Evolutionary conservation across 2,113 vertebrate species (phyloP), one percentile per base, ranked within the genome.

Genomic region (Anolis sagrei): DNA sequence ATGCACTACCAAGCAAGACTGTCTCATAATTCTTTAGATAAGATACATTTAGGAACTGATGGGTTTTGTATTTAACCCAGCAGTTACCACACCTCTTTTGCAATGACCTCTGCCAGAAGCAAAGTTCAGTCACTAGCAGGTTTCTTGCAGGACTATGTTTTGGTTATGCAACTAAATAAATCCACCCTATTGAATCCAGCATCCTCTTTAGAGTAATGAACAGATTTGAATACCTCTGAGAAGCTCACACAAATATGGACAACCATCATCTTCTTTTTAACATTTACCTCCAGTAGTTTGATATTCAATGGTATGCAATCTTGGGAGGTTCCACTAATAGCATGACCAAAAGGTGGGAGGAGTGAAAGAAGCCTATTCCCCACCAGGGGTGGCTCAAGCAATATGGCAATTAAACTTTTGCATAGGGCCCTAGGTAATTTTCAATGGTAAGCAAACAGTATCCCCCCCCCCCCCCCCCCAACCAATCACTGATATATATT

Each of bases 21-120:
- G 1, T 21, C 69, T 86, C 69, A 23, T 80, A 86, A 74, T 80
- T 86, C 84, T 86, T 64, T 49, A 49, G n/a, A 23, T 54, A 86
- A 86, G 74, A 74, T 80, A 29, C 84, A 86, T 80, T 73, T 51
- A 64, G 69, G 77, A 74, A 14, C 13, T 54, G 62, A 36, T 34
- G 1, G 16, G 21, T 27, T 72, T 80, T 19, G 70, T 32, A 70
- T 79, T 72, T 85, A 85, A 73, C 84, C 76, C 84, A 44, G 1
- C 34, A 61, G 18, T 3, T 25, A 58, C 77, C 39, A 36, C 23
- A 61, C 2, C 7, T n/a, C 27, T 58, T 68, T 78, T 54, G 48
- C 21, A 66, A 54, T 51, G n/a, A 9, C 13, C 44, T 29, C 7
- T 27, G 44, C n/a, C 58, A n/a, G 72, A 34, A 48, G 21, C 23